Conservation (phyloP, 2,888 invertebrate genomes). For the Helobdella robusta region DNA sequence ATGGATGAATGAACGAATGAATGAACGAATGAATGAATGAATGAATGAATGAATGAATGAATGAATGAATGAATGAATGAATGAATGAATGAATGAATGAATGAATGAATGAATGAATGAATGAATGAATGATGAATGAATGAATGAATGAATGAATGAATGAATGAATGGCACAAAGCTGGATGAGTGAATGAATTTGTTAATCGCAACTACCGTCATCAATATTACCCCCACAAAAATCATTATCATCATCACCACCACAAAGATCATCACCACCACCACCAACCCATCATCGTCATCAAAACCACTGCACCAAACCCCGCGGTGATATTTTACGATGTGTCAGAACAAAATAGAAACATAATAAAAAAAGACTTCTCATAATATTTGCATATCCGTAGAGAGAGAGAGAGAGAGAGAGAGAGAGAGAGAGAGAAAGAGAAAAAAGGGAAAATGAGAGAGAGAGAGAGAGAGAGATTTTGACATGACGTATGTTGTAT, state of each 20-base stretch:
- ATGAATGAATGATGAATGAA: constrained; percentile 17
- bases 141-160: constrained; percentile 15
- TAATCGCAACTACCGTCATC: neutral
- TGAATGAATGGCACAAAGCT: constrained; percentile 18
- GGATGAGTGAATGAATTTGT: too few relatives aligned
- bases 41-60: neutral
- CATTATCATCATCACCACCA: constrained; percentile 4
- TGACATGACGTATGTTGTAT: too few relatives aligned
- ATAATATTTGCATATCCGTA: too few relatives aligned
- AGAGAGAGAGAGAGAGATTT: too few relatives aligned
- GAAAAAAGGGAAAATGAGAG: neutral
- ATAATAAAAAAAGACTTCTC: too few relatives aligned
- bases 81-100: constrained; percentile 17
- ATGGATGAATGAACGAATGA: neutral
- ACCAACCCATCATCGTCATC: too few relatives aligned
- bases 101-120: constrained; percentile 18
- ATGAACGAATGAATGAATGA: neutral
- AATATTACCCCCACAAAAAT: neutral
- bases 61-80: constrained; percentile 5
- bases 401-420: neutral
- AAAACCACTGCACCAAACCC: too few relatives aligned
- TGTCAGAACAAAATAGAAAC: too few relatives aligned
- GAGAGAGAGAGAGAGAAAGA: constrained; percentile 4
- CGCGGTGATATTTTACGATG: too few relatives aligned
- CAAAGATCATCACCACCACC: constrained; percentile 2